Conservation (phyloP, 2,113 vertebrate genomes). For the Potamarius usumacintae region DNA sequence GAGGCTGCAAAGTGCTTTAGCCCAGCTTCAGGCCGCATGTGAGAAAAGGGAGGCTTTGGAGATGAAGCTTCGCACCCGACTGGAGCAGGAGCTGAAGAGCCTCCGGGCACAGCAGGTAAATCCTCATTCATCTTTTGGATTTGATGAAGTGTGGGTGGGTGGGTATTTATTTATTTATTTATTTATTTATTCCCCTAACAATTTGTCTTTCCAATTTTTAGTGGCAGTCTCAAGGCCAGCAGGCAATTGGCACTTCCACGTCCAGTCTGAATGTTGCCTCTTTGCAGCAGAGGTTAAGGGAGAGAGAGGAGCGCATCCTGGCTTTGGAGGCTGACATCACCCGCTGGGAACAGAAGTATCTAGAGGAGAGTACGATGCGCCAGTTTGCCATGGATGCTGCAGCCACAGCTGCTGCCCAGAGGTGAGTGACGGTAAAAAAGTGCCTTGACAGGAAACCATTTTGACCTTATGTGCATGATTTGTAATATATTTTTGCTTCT, state of each 20-base stretch:
- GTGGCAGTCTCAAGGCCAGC: conserved; percentile 74
- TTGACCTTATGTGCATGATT: neutral
- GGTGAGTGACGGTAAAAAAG: conserved; percentile 55
- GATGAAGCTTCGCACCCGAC: conserved; percentile 84
- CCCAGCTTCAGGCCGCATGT: conserved; percentile 93
- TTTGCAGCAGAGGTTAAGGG: conserved; percentile 85
- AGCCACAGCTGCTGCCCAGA: conserved; percentile 89
- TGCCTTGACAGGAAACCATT: neutral
- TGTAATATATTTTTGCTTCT: neutral
- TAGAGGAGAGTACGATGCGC: conserved; percentile 96
- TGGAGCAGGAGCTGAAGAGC: conserved; percentile 95
- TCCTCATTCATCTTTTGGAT: neutral
- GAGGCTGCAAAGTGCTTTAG: conserved; percentile 87
- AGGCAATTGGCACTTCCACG: conserved; percentile 42
- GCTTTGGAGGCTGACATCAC: conserved; percentile 97
- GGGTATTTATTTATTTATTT: no score
- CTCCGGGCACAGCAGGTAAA: conserved; percentile 89
- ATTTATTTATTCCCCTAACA: neutral
- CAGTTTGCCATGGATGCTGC: conserved; percentile 98
- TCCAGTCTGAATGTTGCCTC: conserved; percentile 71
- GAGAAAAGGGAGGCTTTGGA: conserved; percentile 93
- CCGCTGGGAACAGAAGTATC: conserved; percentile 97
- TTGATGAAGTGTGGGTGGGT: neutral
- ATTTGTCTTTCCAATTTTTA: conserved; percentile 53
- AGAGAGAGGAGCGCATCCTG: conserved; percentile 90